Base-by-base conservation (phyloP, 2,113 vertebrate genomes). In the Mungos mungo region DNA sequence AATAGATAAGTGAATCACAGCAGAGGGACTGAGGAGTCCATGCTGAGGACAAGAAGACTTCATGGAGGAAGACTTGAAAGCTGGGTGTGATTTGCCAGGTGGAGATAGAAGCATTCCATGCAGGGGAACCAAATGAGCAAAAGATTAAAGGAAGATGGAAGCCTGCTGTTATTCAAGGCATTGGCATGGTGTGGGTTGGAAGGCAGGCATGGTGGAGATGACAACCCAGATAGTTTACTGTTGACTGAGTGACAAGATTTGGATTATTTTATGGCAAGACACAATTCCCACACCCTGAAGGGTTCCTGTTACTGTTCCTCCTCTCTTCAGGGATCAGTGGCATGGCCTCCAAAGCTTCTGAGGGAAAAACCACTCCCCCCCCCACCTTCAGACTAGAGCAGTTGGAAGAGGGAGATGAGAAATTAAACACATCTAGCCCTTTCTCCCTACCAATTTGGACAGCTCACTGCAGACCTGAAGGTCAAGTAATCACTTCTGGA, bases 401-500 rank as follows among this genome's bases (percentile, higher is more conserved):
- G 5, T 54, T 86, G 18, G 60, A 21, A 90, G 52, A 33, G 9
- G 11, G 12, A 52, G 52, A 90, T 21, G 47, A 74, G 68, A 93
- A 63, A 74, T 65, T 69, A 86, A 90, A 83, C 11, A n/a, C 33
- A 31, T 71, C 19, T 29, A 77, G n/a, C 27, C 35, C 27, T 68
- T 96, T 81, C 66, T 63, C 33, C 79, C 77, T 88, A 54, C 50
- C 77, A 57, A 11, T 60, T 82, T 80, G 83, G 65, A 84, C 29
- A 87, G 65, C 77, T 93, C 47, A 84, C 47, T n/a, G 35, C 35
- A 82, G n/a, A 96, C 52, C 27, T 35, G 47, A 54, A 63, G 45
- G 71, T 96, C 77, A 94, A 93, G 77, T 74, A 81, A 65, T 92
- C 80, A 71, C 19, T 50, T 90, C 41, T 72, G 81, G 14, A 77